phyloP scores from a whole-genome alignment of 2,888 invertebrate species.

The Sinhomidia bicolor region DNA sequence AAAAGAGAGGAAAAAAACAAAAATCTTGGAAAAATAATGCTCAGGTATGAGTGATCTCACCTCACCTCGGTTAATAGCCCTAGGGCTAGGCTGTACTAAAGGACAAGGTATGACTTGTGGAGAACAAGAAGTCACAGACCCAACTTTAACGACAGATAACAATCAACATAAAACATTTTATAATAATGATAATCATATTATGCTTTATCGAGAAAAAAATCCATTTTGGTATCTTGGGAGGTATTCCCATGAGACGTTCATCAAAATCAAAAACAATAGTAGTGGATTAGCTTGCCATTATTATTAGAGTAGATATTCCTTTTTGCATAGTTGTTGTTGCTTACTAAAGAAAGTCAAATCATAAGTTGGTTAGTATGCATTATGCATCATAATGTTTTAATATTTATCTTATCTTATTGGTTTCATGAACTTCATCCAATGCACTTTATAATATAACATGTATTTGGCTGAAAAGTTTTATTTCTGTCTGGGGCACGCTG shows the following conservation, averaged over 20 bases:
- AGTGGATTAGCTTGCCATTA: neutral
- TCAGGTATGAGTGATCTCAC: conserved; percentile 78
- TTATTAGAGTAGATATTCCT: neutral
- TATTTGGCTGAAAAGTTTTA: too few species aligned
- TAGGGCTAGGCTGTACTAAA: conserved; percentile 75
- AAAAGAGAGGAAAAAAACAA: neutral
- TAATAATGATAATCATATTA: neutral
- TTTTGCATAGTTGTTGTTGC: neutral
- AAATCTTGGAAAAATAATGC: conserved; percentile 17
- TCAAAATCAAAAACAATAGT: neutral
- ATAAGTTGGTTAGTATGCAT: neutral
- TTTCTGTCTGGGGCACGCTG: too few species aligned
- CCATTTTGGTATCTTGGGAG: conserved; percentile 16
- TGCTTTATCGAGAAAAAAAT: conserved; percentile 12
- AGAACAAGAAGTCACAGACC: conserved; percentile 77
- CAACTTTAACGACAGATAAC: conserved; percentile 74
- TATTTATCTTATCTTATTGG: neutral
- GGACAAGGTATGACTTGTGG: conserved; percentile 79
- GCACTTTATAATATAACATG: too few species aligned
- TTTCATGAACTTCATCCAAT: too few species aligned
- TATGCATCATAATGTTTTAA: neutral
- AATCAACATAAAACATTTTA: conserved; percentile 53
- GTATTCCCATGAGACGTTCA: neutral
- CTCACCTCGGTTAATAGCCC: conserved; percentile 80
- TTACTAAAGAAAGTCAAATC: neutral